A percentile compares a stretch with the other conserved stretches of the same genome.
These are phyloP conservation scores for Tachina lurida DNA, from an alignment of 2,888 invertebrate species.

Conservation along the genomic window DNA sequence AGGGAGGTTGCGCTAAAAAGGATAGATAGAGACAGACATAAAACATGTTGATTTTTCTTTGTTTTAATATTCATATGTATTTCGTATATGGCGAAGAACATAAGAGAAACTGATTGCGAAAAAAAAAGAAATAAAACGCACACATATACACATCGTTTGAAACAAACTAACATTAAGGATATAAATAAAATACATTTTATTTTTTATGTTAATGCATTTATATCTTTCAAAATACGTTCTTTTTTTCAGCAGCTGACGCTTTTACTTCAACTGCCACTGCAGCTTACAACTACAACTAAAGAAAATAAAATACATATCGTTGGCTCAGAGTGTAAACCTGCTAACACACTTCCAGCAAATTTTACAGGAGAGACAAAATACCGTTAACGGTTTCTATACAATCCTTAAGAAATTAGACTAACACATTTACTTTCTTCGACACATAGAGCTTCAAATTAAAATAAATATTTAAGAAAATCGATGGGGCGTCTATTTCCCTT, in stretches of 20 bases:
- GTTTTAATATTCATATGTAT: slow-evolving; percentile 32
- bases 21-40: slow-evolving; percentile 20
- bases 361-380: too few relatives aligned
- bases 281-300: slow-evolving; percentile 32
- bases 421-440: too few relatives aligned
- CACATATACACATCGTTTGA: background rate
- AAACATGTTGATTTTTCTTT: slow-evolving; percentile 42
- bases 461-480: too few relatives aligned
- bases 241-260: slow-evolving; percentile 59
- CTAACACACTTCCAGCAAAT: too few relatives aligned
- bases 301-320: slow-evolving; percentile 12
- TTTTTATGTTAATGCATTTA: slow-evolving; percentile 79
- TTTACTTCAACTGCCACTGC: slow-evolving; percentile 32
- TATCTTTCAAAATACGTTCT: slow-evolving; percentile 77
- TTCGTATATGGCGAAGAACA: slow-evolving; percentile 1
- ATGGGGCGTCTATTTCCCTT: too few relatives aligned
- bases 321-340: too few relatives aligned
- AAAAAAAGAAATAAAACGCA: slow-evolving; percentile 11
- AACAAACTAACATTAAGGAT: slow-evolving; percentile 54
- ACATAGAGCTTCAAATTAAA: too few relatives aligned
- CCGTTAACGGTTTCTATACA: too few relatives aligned
- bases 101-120: slow-evolving; percentile 9
- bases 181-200: slow-evolving; percentile 63
- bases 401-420: too few relatives aligned
- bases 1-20: background rate